Evolutionary conservation across 2,113 vertebrate genomes (phyloP).

Genomic region (Myotis davidii): DNA sequence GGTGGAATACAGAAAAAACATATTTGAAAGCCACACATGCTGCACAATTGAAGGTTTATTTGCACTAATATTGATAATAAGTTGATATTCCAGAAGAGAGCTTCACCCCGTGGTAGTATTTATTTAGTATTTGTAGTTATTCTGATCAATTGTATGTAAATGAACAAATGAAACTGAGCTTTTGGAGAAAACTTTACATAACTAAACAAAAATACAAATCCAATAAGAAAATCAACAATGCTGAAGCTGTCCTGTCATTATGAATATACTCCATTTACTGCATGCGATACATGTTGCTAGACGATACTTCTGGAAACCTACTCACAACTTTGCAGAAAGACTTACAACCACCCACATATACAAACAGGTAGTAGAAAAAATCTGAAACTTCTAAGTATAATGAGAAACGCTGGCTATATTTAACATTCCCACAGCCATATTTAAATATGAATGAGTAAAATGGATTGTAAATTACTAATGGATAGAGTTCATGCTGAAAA

Average conservation of each 20-base stretch:
- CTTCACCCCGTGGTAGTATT: not conserved
- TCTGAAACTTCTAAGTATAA: slow-evolving; percentile 39
- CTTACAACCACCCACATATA: not conserved
- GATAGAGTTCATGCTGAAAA: slow-evolving; percentile 29
- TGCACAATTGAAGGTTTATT: not conserved
- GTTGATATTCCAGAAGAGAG: not conserved
- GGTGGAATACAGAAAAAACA: not conserved
- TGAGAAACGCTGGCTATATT: slow-evolving; percentile 59
- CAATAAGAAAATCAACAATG: not conserved
- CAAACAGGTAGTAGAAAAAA: slow-evolving; percentile 47
- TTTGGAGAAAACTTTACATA: not conserved
- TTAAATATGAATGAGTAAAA: slow-evolving; percentile 66
- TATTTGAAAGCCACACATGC: not conserved
- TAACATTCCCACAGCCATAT: slow-evolving; percentile 20
- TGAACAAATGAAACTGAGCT: not conserved
- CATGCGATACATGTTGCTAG: slow-evolving; percentile 45
- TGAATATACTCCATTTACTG: slow-evolving; percentile 17
- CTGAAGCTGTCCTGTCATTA: not conserved
- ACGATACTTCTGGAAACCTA: slow-evolving; percentile 69
- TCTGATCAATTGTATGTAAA: not conserved
- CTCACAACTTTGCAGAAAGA: slow-evolving; percentile 20
- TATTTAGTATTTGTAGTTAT: not conserved
- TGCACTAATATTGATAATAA: not conserved
- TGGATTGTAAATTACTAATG: slow-evolving; percentile 48
- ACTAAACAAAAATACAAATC: not conserved